Conservation (phyloP, 2,888 invertebrate species). For the Theretra japonica region DNA sequence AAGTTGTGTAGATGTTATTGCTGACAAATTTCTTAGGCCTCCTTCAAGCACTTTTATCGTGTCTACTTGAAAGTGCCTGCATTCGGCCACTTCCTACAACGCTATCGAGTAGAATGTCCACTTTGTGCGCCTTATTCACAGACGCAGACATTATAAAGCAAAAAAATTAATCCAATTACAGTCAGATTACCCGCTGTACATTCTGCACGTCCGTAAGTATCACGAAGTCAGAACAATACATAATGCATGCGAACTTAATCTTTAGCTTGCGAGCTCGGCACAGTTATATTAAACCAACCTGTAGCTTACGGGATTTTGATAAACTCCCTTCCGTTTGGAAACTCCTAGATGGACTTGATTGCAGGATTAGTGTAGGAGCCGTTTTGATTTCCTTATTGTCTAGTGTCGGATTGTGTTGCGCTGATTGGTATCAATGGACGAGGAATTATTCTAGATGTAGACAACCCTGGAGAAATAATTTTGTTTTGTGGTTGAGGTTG, state of each 20-base stretch:
- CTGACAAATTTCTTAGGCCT: too few species aligned
- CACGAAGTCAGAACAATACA: slow-evolving; percentile 23
- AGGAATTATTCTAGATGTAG: too few species aligned
- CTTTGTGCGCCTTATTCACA: too few species aligned
- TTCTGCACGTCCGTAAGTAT: background rate
- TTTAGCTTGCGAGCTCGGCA: slow-evolving; percentile 4
- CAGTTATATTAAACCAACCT: slow-evolving; percentile 31
- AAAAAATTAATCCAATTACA: too few species aligned
- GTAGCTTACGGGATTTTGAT: slow-evolving; percentile 31
- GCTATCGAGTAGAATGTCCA: too few species aligned
- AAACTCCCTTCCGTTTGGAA: slow-evolving; percentile 12
- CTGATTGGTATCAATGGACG: background rate
- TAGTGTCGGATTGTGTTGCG: background rate
- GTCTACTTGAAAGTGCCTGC: too few species aligned
- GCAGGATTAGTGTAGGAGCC: slow-evolving; percentile 5
- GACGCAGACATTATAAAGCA: too few species aligned
- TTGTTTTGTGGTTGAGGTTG: too few species aligned
- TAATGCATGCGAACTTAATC: slow-evolving; percentile 32
- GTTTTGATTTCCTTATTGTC: background rate
- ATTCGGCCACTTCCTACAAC: too few species aligned
- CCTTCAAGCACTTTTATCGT: too few species aligned
- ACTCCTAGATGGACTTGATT: slow-evolving; percentile 3
- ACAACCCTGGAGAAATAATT: too few species aligned
- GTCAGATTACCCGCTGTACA: background rate
- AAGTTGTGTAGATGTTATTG: too few species aligned